A percentile compares a stretch with the other conserved stretches of the same genome.
phyloP scores from a whole-genome alignment of 2,797 vertebrate genomes.

The Notolepis coatsorum region DNA sequence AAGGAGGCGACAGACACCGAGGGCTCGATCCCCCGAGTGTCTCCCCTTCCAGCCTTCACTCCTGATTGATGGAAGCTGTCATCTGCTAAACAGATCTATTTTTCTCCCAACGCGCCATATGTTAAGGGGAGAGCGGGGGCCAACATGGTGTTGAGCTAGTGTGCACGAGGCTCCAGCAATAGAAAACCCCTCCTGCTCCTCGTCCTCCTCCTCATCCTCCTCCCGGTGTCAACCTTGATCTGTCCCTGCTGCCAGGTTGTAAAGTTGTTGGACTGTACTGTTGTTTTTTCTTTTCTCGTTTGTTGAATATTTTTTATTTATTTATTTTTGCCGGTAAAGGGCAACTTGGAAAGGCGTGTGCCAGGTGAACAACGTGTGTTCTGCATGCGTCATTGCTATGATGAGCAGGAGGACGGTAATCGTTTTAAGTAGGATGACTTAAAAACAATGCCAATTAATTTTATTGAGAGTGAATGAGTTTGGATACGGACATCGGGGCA shows the following conservation, averaged over 20 bases:
- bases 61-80: conserved; percentile 76
- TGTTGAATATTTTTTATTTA: conserved; percentile 14
- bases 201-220: background rate
- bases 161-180: conserved; percentile 5
- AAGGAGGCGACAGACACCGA: conserved; percentile 33
- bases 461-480: too few relatives aligned
- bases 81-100: conserved; percentile 73
- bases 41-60: conserved; percentile 46
- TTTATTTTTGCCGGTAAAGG: conserved; percentile 1
- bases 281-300: conserved; percentile 2
- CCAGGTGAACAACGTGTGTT: conserved; percentile 14
- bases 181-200: conserved; percentile 3
- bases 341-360: conserved; percentile 16
- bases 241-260: conserved; percentile 18
- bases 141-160: conserved; percentile 58
- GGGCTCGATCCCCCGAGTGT: conserved; percentile 46
- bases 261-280: conserved; percentile 4
- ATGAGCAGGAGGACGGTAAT: conserved; percentile 22
- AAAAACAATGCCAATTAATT: too few relatives aligned
- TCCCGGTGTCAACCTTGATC: conserved; percentile 41
- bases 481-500: too few relatives aligned
- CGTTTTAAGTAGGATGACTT: conserved; percentile 36
- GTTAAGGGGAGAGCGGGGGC: conserved; percentile 62
- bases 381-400: conserved; percentile 23
- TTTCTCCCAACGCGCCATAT: conserved; percentile 62